phyloP scores from a whole-genome alignment of 1,140 invertebrate genomes.

The Tenebrio molitor region DNA sequence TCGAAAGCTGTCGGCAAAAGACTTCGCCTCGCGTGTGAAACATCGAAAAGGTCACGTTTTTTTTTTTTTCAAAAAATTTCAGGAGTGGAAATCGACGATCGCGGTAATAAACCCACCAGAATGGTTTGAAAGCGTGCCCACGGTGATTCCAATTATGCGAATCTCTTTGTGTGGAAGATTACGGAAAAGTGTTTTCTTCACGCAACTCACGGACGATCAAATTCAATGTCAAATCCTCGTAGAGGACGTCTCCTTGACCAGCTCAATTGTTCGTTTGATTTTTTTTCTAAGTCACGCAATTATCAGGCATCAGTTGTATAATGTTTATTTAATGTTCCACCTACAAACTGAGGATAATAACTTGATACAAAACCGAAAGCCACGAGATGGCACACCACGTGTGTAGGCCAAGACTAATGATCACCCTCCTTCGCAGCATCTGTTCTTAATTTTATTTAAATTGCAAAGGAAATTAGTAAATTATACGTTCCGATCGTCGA shows the following conservation, averaged over 20 bases:
- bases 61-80: background rate
- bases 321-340: slow-evolving; percentile 30
- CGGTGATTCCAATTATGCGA: background rate
- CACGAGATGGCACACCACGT: slow-evolving; percentile 17
- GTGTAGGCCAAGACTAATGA: slow-evolving; percentile 34
- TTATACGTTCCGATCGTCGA: background rate
- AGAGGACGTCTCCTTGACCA: slow-evolving; percentile 27
- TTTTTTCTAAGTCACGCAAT: background rate
- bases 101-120: background rate
- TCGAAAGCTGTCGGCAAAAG: slow-evolving; percentile 9
- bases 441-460: slow-evolving; percentile 30
- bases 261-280: background rate
- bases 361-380: slow-evolving; percentile 17
- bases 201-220: background rate
- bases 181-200: background rate
- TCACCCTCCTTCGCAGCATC: slow-evolving; percentile 27
- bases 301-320: background rate
- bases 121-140: background rate
- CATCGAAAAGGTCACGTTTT: slow-evolving; percentile 3
- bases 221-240: background rate
- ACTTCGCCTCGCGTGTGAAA: slow-evolving; percentile 21
- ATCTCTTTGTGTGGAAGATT: background rate
- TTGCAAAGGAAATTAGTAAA: slow-evolving; percentile 23
- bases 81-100: background rate
- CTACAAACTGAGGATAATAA: slow-evolving; percentile 24